Evolutionary conservation across 1,140 invertebrate species (phyloP), one percentile per base, ranked within the genome.

Genomic region (Drosophila kanapiae): DNA sequence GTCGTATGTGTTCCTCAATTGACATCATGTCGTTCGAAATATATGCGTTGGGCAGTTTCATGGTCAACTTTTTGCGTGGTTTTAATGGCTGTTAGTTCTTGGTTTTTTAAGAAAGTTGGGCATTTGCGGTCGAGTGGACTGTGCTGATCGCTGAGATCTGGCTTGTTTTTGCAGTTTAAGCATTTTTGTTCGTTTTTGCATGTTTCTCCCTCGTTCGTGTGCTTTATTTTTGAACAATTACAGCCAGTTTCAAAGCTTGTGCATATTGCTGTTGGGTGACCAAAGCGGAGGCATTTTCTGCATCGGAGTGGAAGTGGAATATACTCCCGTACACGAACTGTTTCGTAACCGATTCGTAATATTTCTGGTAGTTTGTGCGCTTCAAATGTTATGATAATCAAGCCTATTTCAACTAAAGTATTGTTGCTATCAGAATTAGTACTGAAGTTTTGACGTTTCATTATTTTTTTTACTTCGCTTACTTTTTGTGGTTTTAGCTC

Each of bases 31-130:
- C 60, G 23, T 31, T 62, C 47, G 5, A 51, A 51, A 13, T 60
- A 42, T 11, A 60, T 49, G 5, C 29, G 35, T 35, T 33, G 56
- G 10, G 56, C 54, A 9, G 63, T 67, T 23, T 49, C 59, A 27
- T 59, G 45, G 4, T 59, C 63, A 14, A 58, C 33, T 58, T 67
- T 67, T 48, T 48, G 42, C 45, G 56, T 58, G 31, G 53, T 58
- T 65, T 65, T 48, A 31, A 58, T 58, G 6, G 35, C 43, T 27
- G 33, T 47, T 35, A 65, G 10, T 57, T 58, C 33, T 29, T 58
- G 42, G 14, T 48, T 16, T 67, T 58, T 67, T 48, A 47, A 6
- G 42, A 67, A 67, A 6, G 42, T 58, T 8, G 43, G 63, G 35
- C 23, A 67, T 37, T 67, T 59, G 33, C 14, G 33, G 43, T 49